Percentiles rank a stretch among this genome's conserved stretches.
phyloP scores from a whole-genome alignment of 37 sponge, comb jelly and placozoan species.

The Trichoplax adhaerens region DNA sequence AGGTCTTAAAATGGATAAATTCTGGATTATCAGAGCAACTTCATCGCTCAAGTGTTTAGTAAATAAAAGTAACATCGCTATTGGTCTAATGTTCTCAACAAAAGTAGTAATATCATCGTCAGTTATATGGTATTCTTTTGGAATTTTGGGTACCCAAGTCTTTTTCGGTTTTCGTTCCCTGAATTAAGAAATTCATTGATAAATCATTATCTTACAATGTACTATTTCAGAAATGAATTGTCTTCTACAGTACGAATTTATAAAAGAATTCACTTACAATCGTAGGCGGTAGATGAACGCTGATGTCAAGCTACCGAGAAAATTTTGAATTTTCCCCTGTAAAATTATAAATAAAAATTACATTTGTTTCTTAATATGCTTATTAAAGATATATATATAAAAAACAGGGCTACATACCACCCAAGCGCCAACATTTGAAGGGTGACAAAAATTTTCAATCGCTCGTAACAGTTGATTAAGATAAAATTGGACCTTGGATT shows the following conservation, averaged over 20 bases:
- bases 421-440: constrained; percentile 60
- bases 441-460: constrained; percentile 70
- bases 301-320: constrained; percentile 14
- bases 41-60: constrained; percentile 32
- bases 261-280: constrained; percentile 9
- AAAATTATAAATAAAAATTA: neutral
- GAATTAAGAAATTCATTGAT: neutral
- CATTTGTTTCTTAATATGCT: neutral
- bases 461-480: constrained; percentile 45
- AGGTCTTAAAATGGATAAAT: constrained; percentile 48
- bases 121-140: constrained; percentile 34
- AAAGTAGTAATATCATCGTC: constrained; percentile 67
- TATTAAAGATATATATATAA: neutral
- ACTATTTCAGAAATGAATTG: neutral
- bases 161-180: constrained; percentile 47
- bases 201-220: neutral
- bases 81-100: constrained; percentile 48
- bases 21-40: constrained; percentile 30
- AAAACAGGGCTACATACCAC: neutral
- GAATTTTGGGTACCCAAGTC: constrained; percentile 36
- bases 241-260: neutral
- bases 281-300: constrained; percentile 27
- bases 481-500: constrained; percentile 19
- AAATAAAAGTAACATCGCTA: constrained; percentile 54
- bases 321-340: constrained; percentile 29